Conservation (phyloP, 2,888 invertebrate genomes). For the Ochropleura plecta region DNA sequence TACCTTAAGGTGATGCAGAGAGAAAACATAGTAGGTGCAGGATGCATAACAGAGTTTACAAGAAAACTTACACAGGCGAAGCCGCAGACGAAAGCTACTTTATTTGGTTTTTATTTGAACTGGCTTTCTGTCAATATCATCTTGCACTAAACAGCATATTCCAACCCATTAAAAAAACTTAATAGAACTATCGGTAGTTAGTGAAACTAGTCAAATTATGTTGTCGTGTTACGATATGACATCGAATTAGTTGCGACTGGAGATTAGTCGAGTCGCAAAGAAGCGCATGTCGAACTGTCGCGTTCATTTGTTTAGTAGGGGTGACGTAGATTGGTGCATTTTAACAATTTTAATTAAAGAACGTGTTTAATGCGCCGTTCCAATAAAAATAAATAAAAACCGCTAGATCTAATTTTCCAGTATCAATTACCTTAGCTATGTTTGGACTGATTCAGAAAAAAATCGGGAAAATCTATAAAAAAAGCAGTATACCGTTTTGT, state of each 20-base stretch:
- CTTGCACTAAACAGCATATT: not conserved
- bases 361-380: too few relatives aligned
- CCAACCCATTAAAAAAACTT: conserved; percentile 34
- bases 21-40: too few relatives aligned
- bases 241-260: conserved; percentile 62
- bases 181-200: conserved; percentile 61
- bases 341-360: not conserved
- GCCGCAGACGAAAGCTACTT: too few relatives aligned
- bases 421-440: too few relatives aligned
- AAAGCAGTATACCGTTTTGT: too few relatives aligned
- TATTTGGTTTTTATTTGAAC: not conserved
- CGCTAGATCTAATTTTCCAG: too few relatives aligned
- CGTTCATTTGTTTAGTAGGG: conserved; percentile 66
- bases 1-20: too few relatives aligned
- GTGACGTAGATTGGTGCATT: conserved; percentile 5
- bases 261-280: conserved; percentile 69
- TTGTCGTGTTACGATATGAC: conserved; percentile 74
- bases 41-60: too few relatives aligned
- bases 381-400: too few relatives aligned
- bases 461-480: too few relatives aligned
- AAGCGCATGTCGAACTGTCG: conserved; percentile 73
- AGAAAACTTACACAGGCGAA: too few relatives aligned
- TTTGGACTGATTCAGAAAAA: too few relatives aligned
- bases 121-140: not conserved
- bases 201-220: conserved; percentile 60